Evolutionary conservation across 2,888 invertebrate species (phyloP).

Genomic region (Dermolepida albohirtum): DNA sequence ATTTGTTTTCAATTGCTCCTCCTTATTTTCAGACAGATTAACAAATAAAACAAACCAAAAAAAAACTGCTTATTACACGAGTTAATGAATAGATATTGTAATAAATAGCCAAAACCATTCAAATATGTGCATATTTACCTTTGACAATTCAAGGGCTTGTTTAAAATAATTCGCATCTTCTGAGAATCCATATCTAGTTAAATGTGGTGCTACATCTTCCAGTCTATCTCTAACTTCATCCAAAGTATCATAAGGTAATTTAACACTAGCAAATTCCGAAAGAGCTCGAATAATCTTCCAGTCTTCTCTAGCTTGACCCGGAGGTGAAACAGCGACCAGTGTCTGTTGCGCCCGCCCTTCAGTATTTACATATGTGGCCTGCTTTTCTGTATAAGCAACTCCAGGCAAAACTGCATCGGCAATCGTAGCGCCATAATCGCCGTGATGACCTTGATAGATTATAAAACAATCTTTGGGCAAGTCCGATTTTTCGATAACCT

Average conservation of each 20-base stretch:
- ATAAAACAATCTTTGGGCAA: conserved; percentile 86
- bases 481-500: conserved; percentile 79
- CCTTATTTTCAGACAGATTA: too few relatives aligned
- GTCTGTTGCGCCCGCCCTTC: conserved; percentile 97
- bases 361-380: conserved; percentile 96
- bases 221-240: conserved; percentile 86
- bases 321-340: conserved; percentile 86
- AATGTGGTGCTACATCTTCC: conserved; percentile 88
- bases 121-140: conserved; percentile 63
- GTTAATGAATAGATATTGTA: too few relatives aligned
- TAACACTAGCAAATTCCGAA: conserved; percentile 83
- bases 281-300: conserved; percentile 99
- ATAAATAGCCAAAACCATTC: too few relatives aligned
- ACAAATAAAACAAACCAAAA: too few relatives aligned
- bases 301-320: conserved; percentile 93
- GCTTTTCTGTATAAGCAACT: conserved; percentile 98
- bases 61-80: too few relatives aligned
- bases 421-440: conserved; percentile 91
- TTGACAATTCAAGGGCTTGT: conserved; percentile 80
- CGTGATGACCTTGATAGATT: conserved; percentile 97
- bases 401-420: conserved; percentile 96
- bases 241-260: conserved; percentile 84
- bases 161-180: conserved; percentile 87
- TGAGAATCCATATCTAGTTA: conserved; percentile 85
- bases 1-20: too few relatives aligned